Evolutionary conservation across 2,888 invertebrate species (phyloP).

Genomic region (Drosophila paramelanica): DNA sequence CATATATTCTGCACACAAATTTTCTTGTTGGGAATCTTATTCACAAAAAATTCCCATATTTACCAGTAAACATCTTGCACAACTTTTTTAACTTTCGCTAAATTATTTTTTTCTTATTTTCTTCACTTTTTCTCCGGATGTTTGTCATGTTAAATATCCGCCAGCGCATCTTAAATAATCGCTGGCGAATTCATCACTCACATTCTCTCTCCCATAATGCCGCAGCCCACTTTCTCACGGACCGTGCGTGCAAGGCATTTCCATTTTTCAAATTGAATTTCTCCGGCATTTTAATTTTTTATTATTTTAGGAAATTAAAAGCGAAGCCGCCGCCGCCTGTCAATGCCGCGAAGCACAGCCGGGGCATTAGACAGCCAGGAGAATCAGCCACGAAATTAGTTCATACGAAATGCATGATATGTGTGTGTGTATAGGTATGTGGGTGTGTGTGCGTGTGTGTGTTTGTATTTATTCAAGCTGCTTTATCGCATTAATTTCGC

Average conservation of each 20-base stretch:
- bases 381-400: slow-evolving; percentile 45
- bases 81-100: neutral
- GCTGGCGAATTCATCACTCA: slow-evolving; percentile 50
- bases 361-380: slow-evolving; percentile 5
- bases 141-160: slow-evolving; percentile 64
- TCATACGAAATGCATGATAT: slow-evolving; percentile 37
- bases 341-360: slow-evolving; percentile 28
- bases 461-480: neutral
- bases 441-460: slow-evolving; percentile 3
- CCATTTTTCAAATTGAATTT: slow-evolving; percentile 64
- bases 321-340: slow-evolving; percentile 33
- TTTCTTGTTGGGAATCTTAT: neutral
- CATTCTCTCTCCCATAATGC: slow-evolving; percentile 6
- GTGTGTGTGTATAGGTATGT: neutral
- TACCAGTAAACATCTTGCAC: no score
- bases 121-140: slow-evolving; percentile 34
- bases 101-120: neutral
- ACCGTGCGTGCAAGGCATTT: slow-evolving; percentile 24
- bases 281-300: slow-evolving; percentile 61
- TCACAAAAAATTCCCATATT: neutral
- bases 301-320: slow-evolving; percentile 63
- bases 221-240: neutral
- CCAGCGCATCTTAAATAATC: slow-evolving; percentile 17
- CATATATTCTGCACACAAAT: no score
- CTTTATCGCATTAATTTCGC: slow-evolving; percentile 28